phyloP scores from a whole-genome alignment of 2,113 vertebrate species.

The Paraplagusia blochii region DNA sequence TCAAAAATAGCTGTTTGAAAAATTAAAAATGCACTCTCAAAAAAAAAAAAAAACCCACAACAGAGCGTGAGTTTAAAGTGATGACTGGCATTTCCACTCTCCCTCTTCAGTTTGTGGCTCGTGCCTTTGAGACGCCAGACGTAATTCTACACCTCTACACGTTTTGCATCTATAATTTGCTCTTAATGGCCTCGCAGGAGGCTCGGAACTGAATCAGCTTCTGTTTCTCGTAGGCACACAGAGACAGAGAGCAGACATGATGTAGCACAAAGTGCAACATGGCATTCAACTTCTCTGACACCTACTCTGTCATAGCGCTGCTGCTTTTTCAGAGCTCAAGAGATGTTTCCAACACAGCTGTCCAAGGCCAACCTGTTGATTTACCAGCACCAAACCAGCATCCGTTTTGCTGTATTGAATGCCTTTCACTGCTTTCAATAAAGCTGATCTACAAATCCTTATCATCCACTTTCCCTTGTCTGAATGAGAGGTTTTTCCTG shows the following conservation, averaged over 20 bases:
- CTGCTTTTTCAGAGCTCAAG: not conserved
- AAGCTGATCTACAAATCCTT: slow-evolving; percentile 25
- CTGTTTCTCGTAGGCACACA: slow-evolving; percentile 3
- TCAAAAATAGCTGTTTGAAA: no score
- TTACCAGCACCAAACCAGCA: slow-evolving; percentile 3
- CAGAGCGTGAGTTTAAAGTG: no score
- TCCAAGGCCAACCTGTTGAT: slow-evolving; percentile 20
- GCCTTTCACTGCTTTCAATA: slow-evolving; percentile 11
- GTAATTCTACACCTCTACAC: not conserved
- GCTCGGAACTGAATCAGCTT: slow-evolving; percentile 28
- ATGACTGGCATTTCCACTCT: no score
- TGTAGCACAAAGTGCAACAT: slow-evolving; percentile 35
- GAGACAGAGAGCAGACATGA: slow-evolving; percentile 31
- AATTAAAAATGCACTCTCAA: no score
- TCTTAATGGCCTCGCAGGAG: slow-evolving; percentile 10
- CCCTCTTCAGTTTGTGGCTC: not conserved
- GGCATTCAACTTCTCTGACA: slow-evolving; percentile 16
- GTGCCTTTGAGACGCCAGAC: slow-evolving; percentile 4
- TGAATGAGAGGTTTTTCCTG: slow-evolving; percentile 35
- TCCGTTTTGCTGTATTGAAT: slow-evolving; percentile 8
- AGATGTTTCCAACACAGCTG: slow-evolving; percentile 23
- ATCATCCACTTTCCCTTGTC: slow-evolving; percentile 34
- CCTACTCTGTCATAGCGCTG: slow-evolving; percentile 1
- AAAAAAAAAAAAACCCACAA: no score
- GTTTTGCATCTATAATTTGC: slow-evolving; percentile 26